Evolutionary conservation across 1,140 invertebrate species (phyloP).

Genomic region (Tyrophagus putrescentiae): DNA sequence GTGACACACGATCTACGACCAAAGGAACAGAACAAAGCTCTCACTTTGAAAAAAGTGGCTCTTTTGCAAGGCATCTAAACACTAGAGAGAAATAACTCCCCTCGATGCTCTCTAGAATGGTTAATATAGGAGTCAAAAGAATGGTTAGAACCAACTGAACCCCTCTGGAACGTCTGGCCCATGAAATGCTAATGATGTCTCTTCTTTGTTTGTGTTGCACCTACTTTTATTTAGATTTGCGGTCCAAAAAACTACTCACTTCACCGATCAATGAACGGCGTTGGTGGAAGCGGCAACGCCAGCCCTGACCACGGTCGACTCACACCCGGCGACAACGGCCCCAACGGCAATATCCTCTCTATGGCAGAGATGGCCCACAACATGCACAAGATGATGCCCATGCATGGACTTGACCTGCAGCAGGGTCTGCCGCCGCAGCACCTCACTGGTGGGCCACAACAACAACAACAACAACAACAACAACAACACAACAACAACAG

Average conservation of each 20-base stretch:
- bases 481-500: too few relatives aligned
- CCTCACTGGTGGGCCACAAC: neutral
- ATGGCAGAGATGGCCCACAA: too few relatives aligned
- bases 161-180: neutral
- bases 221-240: neutral
- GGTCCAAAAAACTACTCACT: conserved; percentile 10
- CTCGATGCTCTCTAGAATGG: neutral
- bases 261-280: neutral
- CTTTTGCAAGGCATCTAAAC: neutral
- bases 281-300: neutral
- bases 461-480: neutral
- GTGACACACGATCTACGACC: neutral
- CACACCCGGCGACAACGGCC: neutral
- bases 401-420: too few relatives aligned
- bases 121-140: conserved; percentile 12
- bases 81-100: too few relatives aligned
- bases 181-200: neutral
- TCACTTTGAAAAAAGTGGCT: neutral
- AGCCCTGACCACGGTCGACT: too few relatives aligned
- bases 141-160: neutral
- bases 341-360: conserved; percentile 2
- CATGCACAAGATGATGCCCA: too few relatives aligned
- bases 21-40: neutral
- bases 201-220: neutral
- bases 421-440: neutral